phyloP scores from a whole-genome alignment of 2,888 invertebrate genomes.

The Xanthia togata region DNA sequence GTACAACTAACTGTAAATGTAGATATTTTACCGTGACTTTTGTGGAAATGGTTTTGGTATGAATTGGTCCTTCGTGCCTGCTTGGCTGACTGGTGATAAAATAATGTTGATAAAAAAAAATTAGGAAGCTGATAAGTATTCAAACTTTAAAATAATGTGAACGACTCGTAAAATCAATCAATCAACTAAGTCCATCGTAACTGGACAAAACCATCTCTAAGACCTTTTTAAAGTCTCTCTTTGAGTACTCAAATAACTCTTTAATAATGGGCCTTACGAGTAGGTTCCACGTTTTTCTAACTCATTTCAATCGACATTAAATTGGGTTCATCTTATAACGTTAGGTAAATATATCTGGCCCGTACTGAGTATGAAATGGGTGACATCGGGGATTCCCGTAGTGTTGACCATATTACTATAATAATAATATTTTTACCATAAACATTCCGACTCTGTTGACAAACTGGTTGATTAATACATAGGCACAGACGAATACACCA shows the following conservation, averaged over 20 bases:
- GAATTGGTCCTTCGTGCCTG: not conserved
- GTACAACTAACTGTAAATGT: not conserved
- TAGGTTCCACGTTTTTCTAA: not conserved
- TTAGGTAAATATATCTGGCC: constrained; percentile 46
- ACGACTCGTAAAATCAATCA: not conserved
- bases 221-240: not conserved
- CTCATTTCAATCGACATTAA: constrained; percentile 27
- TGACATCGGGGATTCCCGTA: constrained; percentile 41
- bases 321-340: constrained; percentile 29
- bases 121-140: not conserved
- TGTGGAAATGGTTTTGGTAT: not conserved
- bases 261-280: not conserved
- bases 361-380: constrained; percentile 13
- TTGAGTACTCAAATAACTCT: not conserved
- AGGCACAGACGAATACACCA: not conserved
- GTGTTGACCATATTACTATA: constrained; percentile 64
- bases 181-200: not conserved
- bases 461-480: constrained; percentile 46
- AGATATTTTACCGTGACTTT: not conserved
- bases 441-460: constrained; percentile 57
- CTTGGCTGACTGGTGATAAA: not conserved
- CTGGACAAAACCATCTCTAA: not conserved
- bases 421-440: constrained; percentile 64
- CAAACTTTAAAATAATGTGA: not conserved
- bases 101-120: not conserved